Evolutionary conservation across 2,888 invertebrate species (phyloP).

Genomic region (Anoncus sp.): DNA sequence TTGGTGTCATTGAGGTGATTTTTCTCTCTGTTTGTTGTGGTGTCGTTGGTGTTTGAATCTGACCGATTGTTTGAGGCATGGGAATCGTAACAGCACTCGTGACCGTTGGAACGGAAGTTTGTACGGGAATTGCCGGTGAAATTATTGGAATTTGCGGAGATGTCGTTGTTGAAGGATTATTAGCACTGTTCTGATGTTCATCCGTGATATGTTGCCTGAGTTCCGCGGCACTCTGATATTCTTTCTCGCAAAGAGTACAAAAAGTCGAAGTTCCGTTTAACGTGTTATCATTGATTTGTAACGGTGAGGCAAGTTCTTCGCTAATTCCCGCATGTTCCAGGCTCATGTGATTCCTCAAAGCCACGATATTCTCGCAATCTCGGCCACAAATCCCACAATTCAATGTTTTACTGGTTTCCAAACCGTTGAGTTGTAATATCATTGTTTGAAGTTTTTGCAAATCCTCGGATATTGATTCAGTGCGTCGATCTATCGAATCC

Average conservation of each 20-base stretch:
- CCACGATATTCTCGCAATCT: constrained; percentile 89
- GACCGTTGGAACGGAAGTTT: constrained; percentile 27
- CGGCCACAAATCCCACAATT: constrained; percentile 89
- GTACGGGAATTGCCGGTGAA: constrained; percentile 49
- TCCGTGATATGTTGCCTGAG: constrained; percentile 89
- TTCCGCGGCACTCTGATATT: constrained; percentile 86
- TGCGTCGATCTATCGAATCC: constrained; percentile 83
- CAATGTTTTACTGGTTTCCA: constrained; percentile 86
- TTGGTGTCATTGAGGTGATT: constrained; percentile 87
- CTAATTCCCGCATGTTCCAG: constrained; percentile 86
- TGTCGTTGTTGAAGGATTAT: constrained; percentile 62
- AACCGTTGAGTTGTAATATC: constrained; percentile 94
- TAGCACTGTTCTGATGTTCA: constrained; percentile 85
- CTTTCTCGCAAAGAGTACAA: constrained; percentile 86
- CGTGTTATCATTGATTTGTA: constrained; percentile 80
- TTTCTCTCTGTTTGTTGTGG: constrained; percentile 84
- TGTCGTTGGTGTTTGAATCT: constrained; percentile 68
- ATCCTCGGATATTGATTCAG: constrained; percentile 91
- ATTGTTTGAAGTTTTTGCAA: constrained; percentile 95
- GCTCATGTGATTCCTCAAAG: constrained; percentile 88
- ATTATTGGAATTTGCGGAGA: constrained; percentile 40
- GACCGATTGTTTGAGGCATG: constrained; percentile 39
- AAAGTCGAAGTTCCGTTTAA: constrained; percentile 70
- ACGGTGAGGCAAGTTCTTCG: constrained; percentile 70
- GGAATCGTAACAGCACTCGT: constrained; percentile 22